Evolutionary conservation across 2,797 vertebrate genomes (phyloP).

Genomic region (Helicolenus hilgendorfi): DNA sequence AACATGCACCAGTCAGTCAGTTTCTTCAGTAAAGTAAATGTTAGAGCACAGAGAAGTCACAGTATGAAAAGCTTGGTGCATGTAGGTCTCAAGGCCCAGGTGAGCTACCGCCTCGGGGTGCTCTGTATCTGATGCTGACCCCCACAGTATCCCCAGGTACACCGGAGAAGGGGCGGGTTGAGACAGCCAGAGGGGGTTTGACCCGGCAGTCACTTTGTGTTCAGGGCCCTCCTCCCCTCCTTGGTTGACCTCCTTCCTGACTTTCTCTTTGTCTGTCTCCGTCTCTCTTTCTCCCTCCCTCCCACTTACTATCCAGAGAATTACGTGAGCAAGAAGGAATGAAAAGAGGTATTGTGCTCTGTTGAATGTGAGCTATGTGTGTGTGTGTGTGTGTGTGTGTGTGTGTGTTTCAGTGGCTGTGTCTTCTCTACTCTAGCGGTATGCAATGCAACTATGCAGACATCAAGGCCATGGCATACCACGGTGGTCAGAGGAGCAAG

Average conservation of each 20-base stretch:
- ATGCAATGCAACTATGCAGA: conserved; percentile 51
- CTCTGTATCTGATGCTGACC: conserved; percentile 55
- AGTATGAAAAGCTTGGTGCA: neutral
- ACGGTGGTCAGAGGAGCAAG: conserved; percentile 38
- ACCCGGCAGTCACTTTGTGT: conserved; percentile 61
- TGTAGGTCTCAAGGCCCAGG: conserved; percentile 36
- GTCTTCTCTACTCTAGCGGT: neutral
- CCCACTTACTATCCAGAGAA: conserved; percentile 74
- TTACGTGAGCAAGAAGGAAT: conserved; percentile 81
- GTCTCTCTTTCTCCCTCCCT: conserved; percentile 53
- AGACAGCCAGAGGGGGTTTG: conserved; percentile 57
- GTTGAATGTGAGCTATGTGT: conserved; percentile 73
- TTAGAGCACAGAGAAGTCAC: conserved; percentile 4
- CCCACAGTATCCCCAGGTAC: conserved; percentile 22
- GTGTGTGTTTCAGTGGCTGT: conserved; percentile 16
- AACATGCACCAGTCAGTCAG: neutral
- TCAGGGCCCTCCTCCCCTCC: conserved; percentile 53
- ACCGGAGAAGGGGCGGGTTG: conserved; percentile 26
- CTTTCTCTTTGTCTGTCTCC: conserved; percentile 58
- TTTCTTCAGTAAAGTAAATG: conserved; percentile 5
- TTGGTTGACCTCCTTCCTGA: conserved; percentile 58
- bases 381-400: conserved; percentile 38
- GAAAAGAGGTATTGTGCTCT: conserved; percentile 87
- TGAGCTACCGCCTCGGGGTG: conserved; percentile 37
- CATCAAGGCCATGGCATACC: conserved; percentile 34